Evolutionary conservation across 2,888 invertebrate genomes (phyloP), one percentile per base, ranked within the genome.

Genomic region (Cremastinae sp.): DNA sequence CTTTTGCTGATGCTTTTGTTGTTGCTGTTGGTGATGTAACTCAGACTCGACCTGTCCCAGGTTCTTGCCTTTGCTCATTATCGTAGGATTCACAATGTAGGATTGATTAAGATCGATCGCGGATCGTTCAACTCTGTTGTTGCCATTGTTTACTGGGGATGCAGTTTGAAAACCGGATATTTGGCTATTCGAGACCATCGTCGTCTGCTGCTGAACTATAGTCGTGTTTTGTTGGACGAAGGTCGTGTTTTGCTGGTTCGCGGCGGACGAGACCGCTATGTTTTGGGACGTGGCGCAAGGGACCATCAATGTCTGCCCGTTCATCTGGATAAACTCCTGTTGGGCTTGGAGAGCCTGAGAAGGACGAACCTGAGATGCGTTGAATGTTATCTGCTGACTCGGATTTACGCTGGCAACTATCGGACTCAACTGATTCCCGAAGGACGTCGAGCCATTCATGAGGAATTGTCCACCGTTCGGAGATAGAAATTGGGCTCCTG

Each of bases 221-320:
- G 96, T 96, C 0, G 96, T 95, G 85, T 96, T 96, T 82, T 96
- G 96, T 81, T 96, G 96, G 0, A 96, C 95, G 84, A 94, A 96
- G 0, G 96, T 96, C 0, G 94, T 93, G 81, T 92, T 90, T 68
- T 92, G 92, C 74, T 94, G 92, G 85, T 92, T 93, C 10, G 91
- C 90, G 0, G 92, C 91, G 1, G 92, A 89, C 0, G 91, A 90
- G 0, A 92, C 91, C 0, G 91, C 92, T 72, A 92, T 93, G 83
- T 93, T 93, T 53, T 90, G 90, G 0, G 90, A 84, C 0, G 90
- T 88, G 0, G 93, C 92, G 61, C 94, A 91, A 1, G 94, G 94
- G 9, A 95, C 94, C 93, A 95, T 94, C 72, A 95, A 84, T 0
- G 94, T 93, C 85, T 94, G 94, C 0, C 94, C 94, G 78, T 93